Percentiles rank a stretch among this genome's conserved stretches.
Conservation (phyloP, 2,113 vertebrate genomes). For the Pseudorhombus dupliciocellatus region DNA sequence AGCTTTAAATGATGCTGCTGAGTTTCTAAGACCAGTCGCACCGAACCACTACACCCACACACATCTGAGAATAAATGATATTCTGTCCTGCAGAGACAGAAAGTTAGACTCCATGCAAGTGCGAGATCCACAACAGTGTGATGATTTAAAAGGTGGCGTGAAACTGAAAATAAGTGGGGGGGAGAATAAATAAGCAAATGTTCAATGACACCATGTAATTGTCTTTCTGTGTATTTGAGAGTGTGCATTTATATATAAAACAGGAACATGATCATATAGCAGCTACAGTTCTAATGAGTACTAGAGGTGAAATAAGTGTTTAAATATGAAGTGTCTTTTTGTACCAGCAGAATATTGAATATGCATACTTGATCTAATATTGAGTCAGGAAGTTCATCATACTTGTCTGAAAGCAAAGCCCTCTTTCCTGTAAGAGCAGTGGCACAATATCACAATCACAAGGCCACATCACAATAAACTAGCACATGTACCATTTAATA, state of each 20-base stretch:
- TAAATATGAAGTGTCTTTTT: neutral
- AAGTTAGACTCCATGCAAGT: constrained; percentile 54
- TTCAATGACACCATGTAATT: constrained; percentile 29
- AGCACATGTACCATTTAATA: constrained; percentile 17
- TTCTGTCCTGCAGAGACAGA: constrained; percentile 45
- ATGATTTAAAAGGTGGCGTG: constrained; percentile 56
- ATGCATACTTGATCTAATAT: neutral
- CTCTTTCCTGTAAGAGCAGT: constrained; percentile 29
- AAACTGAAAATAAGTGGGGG: constrained; percentile 44
- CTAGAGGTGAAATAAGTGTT: too few relatives aligned
- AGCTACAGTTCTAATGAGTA: too few relatives aligned
- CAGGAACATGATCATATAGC: too few relatives aligned
- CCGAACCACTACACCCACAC: constrained; percentile 49
- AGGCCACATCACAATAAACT: constrained; percentile 34
- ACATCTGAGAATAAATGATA: constrained; percentile 39
- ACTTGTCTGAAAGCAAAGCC: constrained; percentile 26
- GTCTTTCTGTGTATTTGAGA: constrained; percentile 1
- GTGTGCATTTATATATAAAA: neutral
- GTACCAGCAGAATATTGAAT: constrained; percentile 5
- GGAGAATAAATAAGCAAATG: constrained; percentile 29
- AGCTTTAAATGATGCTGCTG: constrained; percentile 65
- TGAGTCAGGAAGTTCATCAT: neutral
- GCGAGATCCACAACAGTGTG: constrained; percentile 32
- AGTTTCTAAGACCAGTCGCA: constrained; percentile 59
- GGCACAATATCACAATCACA: constrained; percentile 27